A percentile compares a stretch with the other conserved stretches of the same genome.
phyloP scores from a whole-genome alignment of 53 echinoderm and acorn worm species.

The Temnopleurus reevesii region DNA sequence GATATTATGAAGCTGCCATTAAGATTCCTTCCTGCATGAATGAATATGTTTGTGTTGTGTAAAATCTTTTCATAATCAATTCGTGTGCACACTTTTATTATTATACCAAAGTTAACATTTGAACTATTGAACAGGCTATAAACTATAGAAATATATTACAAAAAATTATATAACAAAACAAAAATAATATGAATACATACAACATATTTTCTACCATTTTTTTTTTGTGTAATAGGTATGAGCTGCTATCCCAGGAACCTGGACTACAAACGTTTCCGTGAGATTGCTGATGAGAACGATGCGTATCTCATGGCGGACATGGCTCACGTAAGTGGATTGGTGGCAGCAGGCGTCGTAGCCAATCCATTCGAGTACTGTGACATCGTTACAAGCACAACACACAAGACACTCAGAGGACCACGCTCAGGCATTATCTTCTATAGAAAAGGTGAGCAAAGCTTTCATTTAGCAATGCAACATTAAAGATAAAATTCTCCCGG shows the following conservation, averaged over 20 bases:
- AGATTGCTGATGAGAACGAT: slow-evolving; percentile 82
- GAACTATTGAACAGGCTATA: too few species aligned
- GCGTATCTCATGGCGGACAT: slow-evolving; percentile 88
- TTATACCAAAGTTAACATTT: too few species aligned
- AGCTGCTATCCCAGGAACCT: slow-evolving; percentile 96
- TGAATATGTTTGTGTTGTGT: too few species aligned
- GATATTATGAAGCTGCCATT: too few species aligned
- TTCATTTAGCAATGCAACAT: too few species aligned
- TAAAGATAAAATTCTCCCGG: too few species aligned
- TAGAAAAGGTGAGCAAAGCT: slow-evolving; percentile 71
- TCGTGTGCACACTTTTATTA: too few species aligned
- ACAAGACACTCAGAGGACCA: slow-evolving; percentile 93
- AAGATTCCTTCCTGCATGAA: too few species aligned
- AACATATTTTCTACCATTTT: neutral
- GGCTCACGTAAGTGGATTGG: slow-evolving; percentile 96
- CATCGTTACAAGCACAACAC: slow-evolving; percentile 97
- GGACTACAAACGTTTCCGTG: slow-evolving; percentile 81
- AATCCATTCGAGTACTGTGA: slow-evolving; percentile 91
- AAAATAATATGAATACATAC: too few species aligned
- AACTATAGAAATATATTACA: too few species aligned
- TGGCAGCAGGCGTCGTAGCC: slow-evolving; percentile 70
- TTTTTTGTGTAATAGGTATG: slow-evolving; percentile 62
- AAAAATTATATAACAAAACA: too few species aligned
- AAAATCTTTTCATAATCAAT: too few species aligned
- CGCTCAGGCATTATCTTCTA: slow-evolving; percentile 93